Evolutionary conservation across 2,888 invertebrate species (phyloP).

Genomic region (Altica lythri): DNA sequence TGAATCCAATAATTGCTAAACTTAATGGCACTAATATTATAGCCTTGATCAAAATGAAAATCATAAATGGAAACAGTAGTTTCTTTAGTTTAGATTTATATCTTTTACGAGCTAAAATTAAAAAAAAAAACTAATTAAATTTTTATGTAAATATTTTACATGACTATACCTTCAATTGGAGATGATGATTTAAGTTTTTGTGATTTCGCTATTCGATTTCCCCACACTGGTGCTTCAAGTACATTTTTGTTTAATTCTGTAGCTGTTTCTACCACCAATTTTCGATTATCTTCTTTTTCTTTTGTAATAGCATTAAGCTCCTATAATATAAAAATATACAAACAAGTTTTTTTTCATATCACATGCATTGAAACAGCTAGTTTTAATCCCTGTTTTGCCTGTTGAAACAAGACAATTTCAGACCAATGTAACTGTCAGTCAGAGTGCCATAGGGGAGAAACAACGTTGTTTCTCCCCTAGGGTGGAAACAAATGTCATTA

Average conservation of each 20-base stretch:
- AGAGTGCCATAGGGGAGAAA: too few species aligned
- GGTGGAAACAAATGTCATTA: too few species aligned
- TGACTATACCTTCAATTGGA: slow-evolving; percentile 2
- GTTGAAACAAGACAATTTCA: too few species aligned
- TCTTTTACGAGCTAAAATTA: slow-evolving; percentile 32
- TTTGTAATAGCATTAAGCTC: too few species aligned
- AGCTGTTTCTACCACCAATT: too few species aligned
- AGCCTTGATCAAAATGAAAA: slow-evolving; percentile 81
- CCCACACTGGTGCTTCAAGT: neutral
- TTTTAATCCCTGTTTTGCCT: neutral
- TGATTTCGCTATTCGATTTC: neutral
- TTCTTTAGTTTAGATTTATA: slow-evolving; percentile 80
- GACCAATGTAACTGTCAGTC: too few species aligned
- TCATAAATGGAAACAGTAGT: slow-evolving; percentile 80
- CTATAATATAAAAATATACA: too few species aligned
- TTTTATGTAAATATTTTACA: neutral
- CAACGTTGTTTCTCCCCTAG: too few species aligned
- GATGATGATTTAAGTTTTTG: neutral
- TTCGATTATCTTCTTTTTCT: too few species aligned
- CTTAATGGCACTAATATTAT: slow-evolving; percentile 84
- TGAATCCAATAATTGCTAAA: slow-evolving; percentile 80
- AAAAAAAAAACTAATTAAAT: slow-evolving; percentile 1
- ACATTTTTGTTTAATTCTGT: neutral
- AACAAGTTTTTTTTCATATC: too few species aligned
- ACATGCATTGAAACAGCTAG: too few species aligned